Evolutionary conservation across 2,888 invertebrate genomes (phyloP).

Genomic region (Coelogynopora nodosa): DNA sequence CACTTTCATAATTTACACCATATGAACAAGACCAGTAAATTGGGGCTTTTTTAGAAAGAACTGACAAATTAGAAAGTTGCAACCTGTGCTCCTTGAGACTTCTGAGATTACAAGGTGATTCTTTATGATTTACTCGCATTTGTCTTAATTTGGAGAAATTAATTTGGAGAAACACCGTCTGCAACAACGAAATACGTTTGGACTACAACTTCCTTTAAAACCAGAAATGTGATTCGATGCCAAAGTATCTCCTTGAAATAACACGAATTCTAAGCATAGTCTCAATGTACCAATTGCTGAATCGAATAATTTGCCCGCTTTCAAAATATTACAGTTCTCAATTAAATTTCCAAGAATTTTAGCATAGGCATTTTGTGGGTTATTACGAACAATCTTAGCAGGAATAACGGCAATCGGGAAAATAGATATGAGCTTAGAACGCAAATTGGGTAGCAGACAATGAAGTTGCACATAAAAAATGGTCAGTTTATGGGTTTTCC

Average conservation of each 20-base stretch:
- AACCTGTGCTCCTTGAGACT: neutral
- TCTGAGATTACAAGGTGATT: neutral
- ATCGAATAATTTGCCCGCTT: neutral
- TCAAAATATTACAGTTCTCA: neutral
- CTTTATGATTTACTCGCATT: neutral
- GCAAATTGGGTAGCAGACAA: neutral
- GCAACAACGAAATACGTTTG: neutral
- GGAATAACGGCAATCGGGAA: neutral
- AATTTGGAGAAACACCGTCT: neutral
- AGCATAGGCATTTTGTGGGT: neutral
- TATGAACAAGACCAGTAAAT: neutral
- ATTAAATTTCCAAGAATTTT: neutral
- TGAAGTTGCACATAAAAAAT: neutral
- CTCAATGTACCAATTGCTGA: neutral
- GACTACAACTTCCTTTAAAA: neutral
- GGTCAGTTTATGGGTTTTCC: neutral
- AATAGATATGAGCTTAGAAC: neutral
- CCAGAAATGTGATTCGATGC: neutral
- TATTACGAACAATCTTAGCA: neutral
- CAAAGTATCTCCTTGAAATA: neutral
- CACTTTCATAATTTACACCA: neutral
- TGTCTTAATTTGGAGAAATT: no score
- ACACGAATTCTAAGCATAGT: neutral
- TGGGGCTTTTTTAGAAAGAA: neutral
- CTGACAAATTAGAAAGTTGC: neutral